phyloP scores from a whole-genome alignment of 1,140 invertebrate genomes.

The Macrosteles quadrilineatus region DNA sequence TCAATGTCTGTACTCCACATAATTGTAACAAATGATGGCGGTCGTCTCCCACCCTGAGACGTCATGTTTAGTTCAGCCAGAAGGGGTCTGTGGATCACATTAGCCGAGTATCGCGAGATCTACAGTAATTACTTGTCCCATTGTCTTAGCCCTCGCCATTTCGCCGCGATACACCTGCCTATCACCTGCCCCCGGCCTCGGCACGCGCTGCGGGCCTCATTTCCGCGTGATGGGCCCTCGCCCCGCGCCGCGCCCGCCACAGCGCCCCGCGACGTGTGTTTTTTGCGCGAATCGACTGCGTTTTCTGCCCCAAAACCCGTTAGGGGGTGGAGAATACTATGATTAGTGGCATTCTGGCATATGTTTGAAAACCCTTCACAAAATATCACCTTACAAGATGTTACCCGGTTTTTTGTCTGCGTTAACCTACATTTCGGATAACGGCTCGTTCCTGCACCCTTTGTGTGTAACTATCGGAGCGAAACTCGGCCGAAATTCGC shows the following conservation, averaged over 20 bases:
- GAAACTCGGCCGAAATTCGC: conserved; percentile 9
- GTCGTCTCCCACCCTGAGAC: too few relatives aligned
- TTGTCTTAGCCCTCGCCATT: too few relatives aligned
- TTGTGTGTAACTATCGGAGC: conserved; percentile 14
- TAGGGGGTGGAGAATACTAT: conserved; percentile 25
- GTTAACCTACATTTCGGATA: conserved; percentile 21
- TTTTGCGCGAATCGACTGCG: conserved; percentile 29
- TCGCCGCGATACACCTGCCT: too few relatives aligned
- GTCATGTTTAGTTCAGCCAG: too few relatives aligned
- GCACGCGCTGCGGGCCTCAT: conserved; percentile 9
- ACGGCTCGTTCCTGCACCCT: conserved; percentile 18
- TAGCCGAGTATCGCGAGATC: too few relatives aligned
- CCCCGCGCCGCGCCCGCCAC: not conserved
- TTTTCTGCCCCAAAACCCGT: conserved; percentile 30
- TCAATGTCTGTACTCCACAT: too few relatives aligned
- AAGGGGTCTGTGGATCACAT: too few relatives aligned
- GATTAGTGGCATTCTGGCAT: conserved; percentile 20
- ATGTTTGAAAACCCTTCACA: conserved; percentile 28
- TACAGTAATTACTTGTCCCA: too few relatives aligned
- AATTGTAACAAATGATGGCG: too few relatives aligned
- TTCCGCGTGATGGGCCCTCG: conserved; percentile 16
- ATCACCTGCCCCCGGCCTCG: not conserved
- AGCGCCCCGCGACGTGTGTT: too few relatives aligned
- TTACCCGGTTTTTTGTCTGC: conserved; percentile 3
- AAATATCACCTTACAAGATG: conserved; percentile 32